phyloP scores from a whole-genome alignment of 2,113 vertebrate genomes.

The Irena cyanogastra region DNA sequence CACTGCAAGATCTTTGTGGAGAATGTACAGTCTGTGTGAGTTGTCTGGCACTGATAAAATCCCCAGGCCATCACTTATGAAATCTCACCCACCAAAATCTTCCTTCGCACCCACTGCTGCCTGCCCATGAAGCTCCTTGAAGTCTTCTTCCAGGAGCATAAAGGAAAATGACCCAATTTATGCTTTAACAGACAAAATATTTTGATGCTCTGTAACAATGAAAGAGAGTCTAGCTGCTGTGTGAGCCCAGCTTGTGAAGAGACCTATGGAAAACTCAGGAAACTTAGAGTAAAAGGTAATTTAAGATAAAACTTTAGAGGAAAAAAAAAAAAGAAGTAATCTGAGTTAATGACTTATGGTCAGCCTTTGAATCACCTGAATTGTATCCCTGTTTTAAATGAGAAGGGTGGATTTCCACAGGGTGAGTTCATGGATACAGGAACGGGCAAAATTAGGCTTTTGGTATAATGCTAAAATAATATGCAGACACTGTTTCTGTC shows the following conservation, averaged over 20 bases:
- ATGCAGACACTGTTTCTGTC: background rate
- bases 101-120: background rate
- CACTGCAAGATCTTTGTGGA: background rate
- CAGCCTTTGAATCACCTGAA: background rate
- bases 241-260: background rate
- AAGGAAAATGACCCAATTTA: background rate
- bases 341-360: background rate
- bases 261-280: background rate
- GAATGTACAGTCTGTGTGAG: background rate
- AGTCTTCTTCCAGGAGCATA: background rate
- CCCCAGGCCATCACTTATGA: background rate
- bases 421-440: background rate
- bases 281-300: background rate
- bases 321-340: background rate
- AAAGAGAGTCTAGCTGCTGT: background rate
- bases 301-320: background rate
- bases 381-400: background rate
- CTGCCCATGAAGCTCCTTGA: background rate
- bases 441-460: background rate
- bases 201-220: background rate
- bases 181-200: background rate
- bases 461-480: background rate
- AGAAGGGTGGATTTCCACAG: background rate
- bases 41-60: constrained; percentile 7
- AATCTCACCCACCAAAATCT: constrained; percentile 9